Evolutionary conservation across 2,888 invertebrate genomes (phyloP).

Genomic region (Morpho helenor): DNA sequence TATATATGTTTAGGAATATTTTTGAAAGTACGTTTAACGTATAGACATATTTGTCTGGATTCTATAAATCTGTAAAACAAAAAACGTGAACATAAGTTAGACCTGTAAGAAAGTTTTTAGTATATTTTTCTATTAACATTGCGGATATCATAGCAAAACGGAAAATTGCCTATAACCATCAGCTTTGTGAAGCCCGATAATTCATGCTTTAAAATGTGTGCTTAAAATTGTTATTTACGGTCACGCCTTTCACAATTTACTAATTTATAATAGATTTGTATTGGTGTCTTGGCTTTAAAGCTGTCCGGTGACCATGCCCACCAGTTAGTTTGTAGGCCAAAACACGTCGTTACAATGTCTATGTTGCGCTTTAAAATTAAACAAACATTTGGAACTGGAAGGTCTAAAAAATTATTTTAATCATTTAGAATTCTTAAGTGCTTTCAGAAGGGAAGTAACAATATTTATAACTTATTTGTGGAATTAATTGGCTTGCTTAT

Average conservation of each 20-base stretch:
- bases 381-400: constrained; percentile 49
- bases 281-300: constrained; percentile 49
- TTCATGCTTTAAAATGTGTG: constrained; percentile 65
- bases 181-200: constrained; percentile 73
- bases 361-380: constrained; percentile 60
- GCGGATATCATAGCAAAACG: constrained; percentile 15
- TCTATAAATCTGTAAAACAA: not conserved
- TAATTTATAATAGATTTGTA: constrained; percentile 59
- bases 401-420: constrained; percentile 43
- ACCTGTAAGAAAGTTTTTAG: constrained; percentile 11
- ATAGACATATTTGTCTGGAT: no score
- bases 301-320: constrained; percentile 69
- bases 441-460: constrained; percentile 71
- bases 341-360: constrained; percentile 42
- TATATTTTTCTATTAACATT: constrained; percentile 19
- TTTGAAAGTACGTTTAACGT: no score
- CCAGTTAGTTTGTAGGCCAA: constrained; percentile 41
- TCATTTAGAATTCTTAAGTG: constrained; percentile 53
- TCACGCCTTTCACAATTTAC: constrained; percentile 71
- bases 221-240: constrained; percentile 47
- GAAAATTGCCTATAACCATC: constrained; percentile 59
- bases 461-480: constrained; percentile 59
- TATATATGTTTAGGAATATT: no score
- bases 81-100: no score
- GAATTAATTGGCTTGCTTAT: constrained; percentile 76